These are phyloP conservation scores for Pyrocoelia pectoralis DNA, from an alignment of 2,888 invertebrate genomes.

Conservation along the genomic window DNA sequence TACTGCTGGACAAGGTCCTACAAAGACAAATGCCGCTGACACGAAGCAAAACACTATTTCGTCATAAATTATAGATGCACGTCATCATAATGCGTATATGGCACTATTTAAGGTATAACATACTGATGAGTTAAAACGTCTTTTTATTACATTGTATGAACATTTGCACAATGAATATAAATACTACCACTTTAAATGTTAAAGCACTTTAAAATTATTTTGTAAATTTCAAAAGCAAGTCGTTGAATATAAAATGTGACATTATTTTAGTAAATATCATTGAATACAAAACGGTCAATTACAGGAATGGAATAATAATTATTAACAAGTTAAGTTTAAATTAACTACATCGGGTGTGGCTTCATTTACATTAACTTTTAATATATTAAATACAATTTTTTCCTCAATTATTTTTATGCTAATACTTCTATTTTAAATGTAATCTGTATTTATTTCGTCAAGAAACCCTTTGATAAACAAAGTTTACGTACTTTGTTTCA, in stretches of 20 bases:
- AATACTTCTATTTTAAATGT: no score
- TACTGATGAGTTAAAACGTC: constrained; percentile 27
- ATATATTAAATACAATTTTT: no score
- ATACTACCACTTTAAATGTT: constrained; percentile 12
- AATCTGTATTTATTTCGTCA: no score
- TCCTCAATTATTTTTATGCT: no score
- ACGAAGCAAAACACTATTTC: constrained; percentile 51
- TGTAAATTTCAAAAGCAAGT: not conserved
- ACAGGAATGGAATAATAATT: not conserved
- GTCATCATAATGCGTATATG: constrained; percentile 45
- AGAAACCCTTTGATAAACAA: no score
- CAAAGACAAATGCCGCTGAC: constrained; percentile 56
- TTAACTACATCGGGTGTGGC: no score
- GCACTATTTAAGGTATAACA: constrained; percentile 37
- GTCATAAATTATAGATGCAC: constrained; percentile 52
- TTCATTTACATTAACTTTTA: no score
- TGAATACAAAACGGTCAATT: constrained; percentile 7
- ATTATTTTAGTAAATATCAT: constrained; percentile 2
- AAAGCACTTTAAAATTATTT: constrained; percentile 13
- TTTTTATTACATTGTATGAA: constrained; percentile 38
- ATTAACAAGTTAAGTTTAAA: not conserved
- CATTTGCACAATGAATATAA: constrained; percentile 13
- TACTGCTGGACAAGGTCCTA: constrained; percentile 49
- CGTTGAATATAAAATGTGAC: constrained; percentile 4
- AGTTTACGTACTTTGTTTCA: no score